These are phyloP conservation scores for Acanthacorydalis orientalis DNA, from an alignment of 2,888 invertebrate genomes.

Conservation along the genomic window DNA sequence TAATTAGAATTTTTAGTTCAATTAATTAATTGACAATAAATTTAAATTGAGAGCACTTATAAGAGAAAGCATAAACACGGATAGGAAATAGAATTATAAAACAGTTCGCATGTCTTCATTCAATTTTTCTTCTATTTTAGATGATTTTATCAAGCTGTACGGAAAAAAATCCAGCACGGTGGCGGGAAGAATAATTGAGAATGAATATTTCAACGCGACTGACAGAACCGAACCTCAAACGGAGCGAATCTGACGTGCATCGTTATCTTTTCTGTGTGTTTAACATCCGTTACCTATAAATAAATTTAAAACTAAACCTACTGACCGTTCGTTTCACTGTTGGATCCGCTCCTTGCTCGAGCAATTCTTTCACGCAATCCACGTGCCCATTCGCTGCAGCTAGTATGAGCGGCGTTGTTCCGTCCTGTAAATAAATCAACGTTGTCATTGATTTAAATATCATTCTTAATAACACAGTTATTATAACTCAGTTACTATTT, in stretches of 20 bases:
- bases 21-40: no score
- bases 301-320: slow-evolving; percentile 7
- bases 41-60: no score
- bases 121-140: not conserved
- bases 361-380: slow-evolving; percentile 69
- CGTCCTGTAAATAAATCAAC: slow-evolving; percentile 48
- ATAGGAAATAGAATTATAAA: no score
- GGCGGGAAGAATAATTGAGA: not conserved
- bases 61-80: no score
- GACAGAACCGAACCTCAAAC: not conserved
- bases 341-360: slow-evolving; percentile 85
- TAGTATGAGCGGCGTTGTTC: slow-evolving; percentile 83
- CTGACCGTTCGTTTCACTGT: slow-evolving; percentile 62
- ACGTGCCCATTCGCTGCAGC: slow-evolving; percentile 82
- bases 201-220: not conserved
- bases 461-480: no score
- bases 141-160: not conserved
- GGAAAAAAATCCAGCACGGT: not conserved
- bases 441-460: no score
- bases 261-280: no score
- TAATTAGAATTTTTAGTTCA: no score
- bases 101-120: not conserved
- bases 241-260: not conserved
- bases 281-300: not conserved
- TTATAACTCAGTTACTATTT: no score